These are phyloP conservation scores for Sebastes reedi DNA, from an alignment of 2,797 vertebrate genomes.

Conservation along the genomic window DNA sequence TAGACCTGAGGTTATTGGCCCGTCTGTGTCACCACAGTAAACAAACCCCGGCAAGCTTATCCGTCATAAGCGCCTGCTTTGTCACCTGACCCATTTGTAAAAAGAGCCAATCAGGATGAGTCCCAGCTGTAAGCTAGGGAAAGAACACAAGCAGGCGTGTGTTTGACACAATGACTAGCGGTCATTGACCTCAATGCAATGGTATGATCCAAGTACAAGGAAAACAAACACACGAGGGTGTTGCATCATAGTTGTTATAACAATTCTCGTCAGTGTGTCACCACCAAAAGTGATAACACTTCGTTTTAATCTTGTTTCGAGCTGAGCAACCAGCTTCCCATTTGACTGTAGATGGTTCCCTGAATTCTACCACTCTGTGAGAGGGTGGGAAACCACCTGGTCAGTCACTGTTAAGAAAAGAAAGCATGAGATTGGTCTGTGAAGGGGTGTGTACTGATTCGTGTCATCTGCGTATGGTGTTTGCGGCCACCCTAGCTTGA, in stretches of 20 bases:
- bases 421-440: slow-evolving; percentile 52
- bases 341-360: not conserved
- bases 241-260: not conserved
- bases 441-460: slow-evolving; percentile 53
- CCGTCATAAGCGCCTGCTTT: slow-evolving; percentile 55
- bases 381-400: slow-evolving; percentile 6
- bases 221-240: not conserved
- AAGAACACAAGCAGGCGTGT: slow-evolving; percentile 31
- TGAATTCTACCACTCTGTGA: not conserved
- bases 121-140: slow-evolving; percentile 42
- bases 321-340: not conserved
- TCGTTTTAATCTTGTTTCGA: not conserved
- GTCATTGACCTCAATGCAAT: slow-evolving; percentile 28
- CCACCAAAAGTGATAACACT: not conserved
- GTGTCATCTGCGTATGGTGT: not conserved
- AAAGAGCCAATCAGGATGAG: slow-evolving; percentile 48
- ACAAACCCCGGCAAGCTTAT: slow-evolving; percentile 62
- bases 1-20: not conserved
- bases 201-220: not conserved
- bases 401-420: not conserved
- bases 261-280: not conserved
- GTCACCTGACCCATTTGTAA: slow-evolving; percentile 66
- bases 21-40: slow-evolving; percentile 23
- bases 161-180: slow-evolving; percentile 19
- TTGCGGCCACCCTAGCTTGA: not conserved